These are phyloP conservation scores for Melanotus villosus DNA, from an alignment of 2,888 invertebrate species.

Conservation along the genomic window DNA sequence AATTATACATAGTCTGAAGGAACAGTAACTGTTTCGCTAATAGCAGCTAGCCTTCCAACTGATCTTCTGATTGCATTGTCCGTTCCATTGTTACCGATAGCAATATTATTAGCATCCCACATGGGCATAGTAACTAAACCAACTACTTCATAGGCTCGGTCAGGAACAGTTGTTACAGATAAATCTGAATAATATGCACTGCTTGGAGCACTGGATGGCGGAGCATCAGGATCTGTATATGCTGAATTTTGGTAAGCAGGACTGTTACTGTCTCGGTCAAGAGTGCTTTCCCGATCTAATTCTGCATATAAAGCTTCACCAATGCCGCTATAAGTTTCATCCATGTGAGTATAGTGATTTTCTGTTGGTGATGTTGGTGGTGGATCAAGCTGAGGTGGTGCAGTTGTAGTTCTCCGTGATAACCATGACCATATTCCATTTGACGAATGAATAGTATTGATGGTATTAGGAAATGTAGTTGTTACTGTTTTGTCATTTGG, in stretches of 20 bases:
- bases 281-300: conserved; percentile 73
- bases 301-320: conserved; percentile 80
- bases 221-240: conserved; percentile 74
- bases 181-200: conserved; percentile 83
- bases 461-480: conserved; percentile 55
- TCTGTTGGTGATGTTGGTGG: conserved; percentile 73
- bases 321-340: conserved; percentile 73
- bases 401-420: conserved; percentile 58
- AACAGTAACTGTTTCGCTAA: conserved; percentile 72
- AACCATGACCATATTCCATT: conserved; percentile 67
- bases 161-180: conserved; percentile 71
- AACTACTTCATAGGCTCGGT: conserved; percentile 75
- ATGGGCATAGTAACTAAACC: conserved; percentile 71
- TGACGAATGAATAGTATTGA: conserved; percentile 50
- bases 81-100: conserved; percentile 59
- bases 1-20: conserved; percentile 74
- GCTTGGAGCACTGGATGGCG: conserved; percentile 77
- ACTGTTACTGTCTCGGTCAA: conserved; percentile 63
- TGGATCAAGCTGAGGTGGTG: conserved; percentile 68
- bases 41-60: conserved; percentile 70
- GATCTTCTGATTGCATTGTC: conserved; percentile 64
- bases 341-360: conserved; percentile 83
- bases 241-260: conserved; percentile 82
- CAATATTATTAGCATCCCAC: conserved; percentile 64
- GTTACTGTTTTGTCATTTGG: conserved; percentile 63